Evolutionary conservation across 2,113 vertebrate species (phyloP).

Genomic region (Oceanodroma tethys): DNA sequence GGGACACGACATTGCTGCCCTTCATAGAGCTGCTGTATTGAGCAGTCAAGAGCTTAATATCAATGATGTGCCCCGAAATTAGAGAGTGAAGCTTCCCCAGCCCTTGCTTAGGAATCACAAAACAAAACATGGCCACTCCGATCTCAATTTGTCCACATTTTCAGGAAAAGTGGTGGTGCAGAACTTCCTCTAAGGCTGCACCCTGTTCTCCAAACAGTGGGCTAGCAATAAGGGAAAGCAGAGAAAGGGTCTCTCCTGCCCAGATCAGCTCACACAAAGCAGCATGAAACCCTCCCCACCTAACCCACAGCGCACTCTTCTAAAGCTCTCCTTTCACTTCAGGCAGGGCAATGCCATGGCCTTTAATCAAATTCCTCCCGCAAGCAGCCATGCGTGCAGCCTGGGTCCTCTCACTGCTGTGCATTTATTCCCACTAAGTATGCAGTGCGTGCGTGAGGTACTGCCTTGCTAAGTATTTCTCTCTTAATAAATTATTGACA

Average conservation of each 20-base stretch:
- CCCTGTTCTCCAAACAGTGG: background rate
- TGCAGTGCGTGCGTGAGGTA: fast-evolving
- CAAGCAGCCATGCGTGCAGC: fast-evolving
- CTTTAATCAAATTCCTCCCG: background rate
- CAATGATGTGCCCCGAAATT: background rate
- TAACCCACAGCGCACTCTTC: background rate
- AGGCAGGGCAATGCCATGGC: background rate
- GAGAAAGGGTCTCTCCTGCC: background rate
- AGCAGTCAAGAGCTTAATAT: background rate
- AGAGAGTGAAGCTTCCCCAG: background rate
- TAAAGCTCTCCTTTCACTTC: background rate
- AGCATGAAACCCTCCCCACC: fast-evolving
- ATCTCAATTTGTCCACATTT: background rate
- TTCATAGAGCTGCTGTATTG: background rate
- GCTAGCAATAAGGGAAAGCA: background rate
- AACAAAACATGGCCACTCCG: background rate
- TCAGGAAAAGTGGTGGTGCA: background rate
- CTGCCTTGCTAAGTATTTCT: background rate
- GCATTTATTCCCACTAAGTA: background rate
- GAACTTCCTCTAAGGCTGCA: background rate
- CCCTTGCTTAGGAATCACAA: fast-evolving
- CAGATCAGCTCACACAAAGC: background rate
- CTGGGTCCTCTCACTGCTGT: background rate
- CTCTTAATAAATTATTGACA: conserved; percentile 45
- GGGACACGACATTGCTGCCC: background rate